Evolutionary conservation across 2,888 invertebrate genomes (phyloP), one percentile per base, ranked within the genome.

Genomic region (Phrixothrix hirtus): DNA sequence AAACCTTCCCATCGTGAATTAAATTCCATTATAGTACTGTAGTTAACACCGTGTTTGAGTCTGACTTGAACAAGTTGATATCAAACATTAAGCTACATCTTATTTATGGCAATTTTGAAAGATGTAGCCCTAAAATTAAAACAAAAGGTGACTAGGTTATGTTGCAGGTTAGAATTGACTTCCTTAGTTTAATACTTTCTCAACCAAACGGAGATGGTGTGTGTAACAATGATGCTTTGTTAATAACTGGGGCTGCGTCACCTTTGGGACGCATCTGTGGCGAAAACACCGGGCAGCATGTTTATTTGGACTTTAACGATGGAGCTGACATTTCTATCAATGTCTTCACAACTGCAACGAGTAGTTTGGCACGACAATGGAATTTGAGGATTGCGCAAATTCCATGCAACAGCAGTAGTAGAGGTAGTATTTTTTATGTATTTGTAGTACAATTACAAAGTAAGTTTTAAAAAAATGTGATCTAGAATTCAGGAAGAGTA

Each of bases 251-350:
- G 0, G 85, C 86, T 0, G 83, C 85, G 46, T 84, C 86, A 0
- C 72, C 78, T 3, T 82, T 88, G 2, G 89, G 88, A 0, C 86
- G 89, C 0, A 81, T 93, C 51, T 93, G 92, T 69, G 92, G 92
- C 0, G 88, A 88, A 69, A 88, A 90, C 72, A 83, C 85, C 1
- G 90, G 89, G 0, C 88, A 91, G 70, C 88, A 88, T 63, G 79
- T 90, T 15, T 90, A 87, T 65, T 81, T 89, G 1, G 85, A 88
- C 68, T 90, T 91, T 65, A 83, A 85, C 63, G 84, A 83, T 0
- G 81, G 82, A 13, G 77, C 78, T 12, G 82, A 88, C 0, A 87
- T 91, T 27, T 84, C 81, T 2, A 81, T 91, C 34, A 79, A 83
- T 0, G 76, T 91, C 10, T 81, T 84, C 7, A 86, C 88, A 0